phyloP scores from a whole-genome alignment of 2,113 vertebrate species.

The Phaethon lepturus region DNA sequence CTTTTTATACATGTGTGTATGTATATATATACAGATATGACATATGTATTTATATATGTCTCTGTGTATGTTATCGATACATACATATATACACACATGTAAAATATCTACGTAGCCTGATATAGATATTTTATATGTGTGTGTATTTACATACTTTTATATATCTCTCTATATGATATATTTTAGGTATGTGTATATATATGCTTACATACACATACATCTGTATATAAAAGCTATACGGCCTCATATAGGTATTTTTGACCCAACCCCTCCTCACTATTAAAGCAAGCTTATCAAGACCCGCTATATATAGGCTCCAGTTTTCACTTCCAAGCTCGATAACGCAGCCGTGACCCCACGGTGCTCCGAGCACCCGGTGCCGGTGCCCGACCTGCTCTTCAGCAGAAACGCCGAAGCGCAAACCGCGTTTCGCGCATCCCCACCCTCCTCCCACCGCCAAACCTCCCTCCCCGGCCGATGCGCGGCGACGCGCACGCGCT shows the following conservation, averaged over 20 bases:
- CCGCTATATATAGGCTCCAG: neutral
- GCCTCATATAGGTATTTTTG: neutral
- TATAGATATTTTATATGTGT: neutral
- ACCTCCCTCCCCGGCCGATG: neutral
- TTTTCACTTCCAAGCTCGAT: neutral
- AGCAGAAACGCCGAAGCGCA: neutral
- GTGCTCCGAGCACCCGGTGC: neutral
- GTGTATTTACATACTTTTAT: neutral
- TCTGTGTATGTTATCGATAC: too few relatives aligned
- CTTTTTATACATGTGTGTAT: neutral
- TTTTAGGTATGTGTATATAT: neutral
- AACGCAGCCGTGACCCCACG: neutral
- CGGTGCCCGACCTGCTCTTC: neutral
- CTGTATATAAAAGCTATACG: neutral
- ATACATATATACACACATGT: neutral
- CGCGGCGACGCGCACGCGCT: accelerated
- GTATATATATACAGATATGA: neutral
- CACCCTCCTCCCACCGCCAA: neutral
- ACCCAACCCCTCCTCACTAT: neutral
- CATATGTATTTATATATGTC: neutral
- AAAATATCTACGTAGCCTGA: neutral
- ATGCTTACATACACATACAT: neutral
- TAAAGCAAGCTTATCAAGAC: neutral
- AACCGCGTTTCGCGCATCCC: neutral
- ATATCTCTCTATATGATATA: neutral